phyloP scores from a whole-genome alignment of 1,140 invertebrate species.

The Megalonaias nervosa region DNA sequence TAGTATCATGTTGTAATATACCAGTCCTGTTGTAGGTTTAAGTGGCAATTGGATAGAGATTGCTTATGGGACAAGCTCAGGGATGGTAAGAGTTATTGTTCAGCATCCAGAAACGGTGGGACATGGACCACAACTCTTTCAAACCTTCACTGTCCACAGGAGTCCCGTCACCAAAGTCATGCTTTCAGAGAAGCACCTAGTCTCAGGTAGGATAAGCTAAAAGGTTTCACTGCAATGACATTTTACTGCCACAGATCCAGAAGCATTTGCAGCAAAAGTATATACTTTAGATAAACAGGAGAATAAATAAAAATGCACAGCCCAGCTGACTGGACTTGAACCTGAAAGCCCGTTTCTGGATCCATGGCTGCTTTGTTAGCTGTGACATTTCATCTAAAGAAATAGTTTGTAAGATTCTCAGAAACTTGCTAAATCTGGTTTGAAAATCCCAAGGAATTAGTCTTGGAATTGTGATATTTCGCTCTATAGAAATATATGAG shows the following conservation, averaged over 20 bases:
- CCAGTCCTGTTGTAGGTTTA: constrained; percentile 78
- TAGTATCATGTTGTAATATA: neutral
- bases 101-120: constrained; percentile 99
- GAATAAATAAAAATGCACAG: neutral
- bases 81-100: constrained; percentile 96
- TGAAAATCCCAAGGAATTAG: too few relatives aligned
- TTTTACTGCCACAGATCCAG: too few relatives aligned
- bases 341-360: neutral
- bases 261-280: neutral
- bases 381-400: neutral
- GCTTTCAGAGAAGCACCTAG: constrained; percentile 95
- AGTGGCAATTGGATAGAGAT: constrained; percentile 99
- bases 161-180: constrained; percentile 94
- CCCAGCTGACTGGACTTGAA: neutral
- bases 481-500: too few relatives aligned
- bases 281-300: neutral
- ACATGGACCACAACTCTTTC: constrained; percentile 95
- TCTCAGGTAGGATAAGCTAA: constrained; percentile 77
- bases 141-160: constrained; percentile 98
- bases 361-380: neutral
- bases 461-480: too few relatives aligned
- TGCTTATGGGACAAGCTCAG: constrained; percentile 96
- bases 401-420: too few relatives aligned
- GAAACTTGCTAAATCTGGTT: too few relatives aligned
- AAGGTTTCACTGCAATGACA: neutral